These are phyloP conservation scores for Desmophyllum pertusum DNA, from an alignment of 92 coral and sea anemone species.

Conservation along the genomic window DNA sequence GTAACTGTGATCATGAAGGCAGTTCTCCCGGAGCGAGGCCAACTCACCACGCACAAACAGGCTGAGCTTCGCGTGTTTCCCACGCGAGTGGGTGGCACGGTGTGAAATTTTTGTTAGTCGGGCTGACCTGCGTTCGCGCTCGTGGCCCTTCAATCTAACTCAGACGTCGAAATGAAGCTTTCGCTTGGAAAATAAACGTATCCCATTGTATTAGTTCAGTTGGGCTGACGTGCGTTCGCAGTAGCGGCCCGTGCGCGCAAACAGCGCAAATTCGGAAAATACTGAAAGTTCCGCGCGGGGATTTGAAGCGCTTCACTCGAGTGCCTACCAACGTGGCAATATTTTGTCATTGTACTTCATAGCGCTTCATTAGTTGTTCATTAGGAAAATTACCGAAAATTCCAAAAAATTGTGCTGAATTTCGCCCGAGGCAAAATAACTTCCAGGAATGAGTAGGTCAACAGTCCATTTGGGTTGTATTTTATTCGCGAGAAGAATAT, in stretches of 20 bases:
- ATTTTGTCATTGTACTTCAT: too few relatives aligned
- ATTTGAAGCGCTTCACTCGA: too few relatives aligned
- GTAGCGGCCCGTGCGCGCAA: too few relatives aligned
- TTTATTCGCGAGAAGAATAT: neutral
- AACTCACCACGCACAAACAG: constrained; percentile 57
- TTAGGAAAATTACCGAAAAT: neutral
- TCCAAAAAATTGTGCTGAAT: too few relatives aligned
- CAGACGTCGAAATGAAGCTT: neutral
- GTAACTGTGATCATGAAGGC: constrained; percentile 93
- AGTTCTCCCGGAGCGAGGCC: constrained; percentile 75
- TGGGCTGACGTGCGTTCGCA: too few relatives aligned
- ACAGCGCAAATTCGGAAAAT: too few relatives aligned
- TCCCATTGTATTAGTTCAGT: too few relatives aligned
- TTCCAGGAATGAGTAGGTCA: neutral
- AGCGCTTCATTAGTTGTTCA: neutral
- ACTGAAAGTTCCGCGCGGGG: too few relatives aligned
- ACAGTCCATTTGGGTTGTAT: neutral
- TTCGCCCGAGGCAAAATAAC: neutral
- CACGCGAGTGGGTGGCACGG: constrained; percentile 76
- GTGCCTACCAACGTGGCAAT: too few relatives aligned
- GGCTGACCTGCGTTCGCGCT: constrained; percentile 97
- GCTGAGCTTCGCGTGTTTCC: constrained; percentile 66
- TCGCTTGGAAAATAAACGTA: neutral
- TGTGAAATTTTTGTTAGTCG: constrained; percentile 85
- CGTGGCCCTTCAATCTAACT: constrained; percentile 38